phyloP scores from a whole-genome alignment of 2,797 vertebrate genomes.

The Pseudochirops corinnae region DNA sequence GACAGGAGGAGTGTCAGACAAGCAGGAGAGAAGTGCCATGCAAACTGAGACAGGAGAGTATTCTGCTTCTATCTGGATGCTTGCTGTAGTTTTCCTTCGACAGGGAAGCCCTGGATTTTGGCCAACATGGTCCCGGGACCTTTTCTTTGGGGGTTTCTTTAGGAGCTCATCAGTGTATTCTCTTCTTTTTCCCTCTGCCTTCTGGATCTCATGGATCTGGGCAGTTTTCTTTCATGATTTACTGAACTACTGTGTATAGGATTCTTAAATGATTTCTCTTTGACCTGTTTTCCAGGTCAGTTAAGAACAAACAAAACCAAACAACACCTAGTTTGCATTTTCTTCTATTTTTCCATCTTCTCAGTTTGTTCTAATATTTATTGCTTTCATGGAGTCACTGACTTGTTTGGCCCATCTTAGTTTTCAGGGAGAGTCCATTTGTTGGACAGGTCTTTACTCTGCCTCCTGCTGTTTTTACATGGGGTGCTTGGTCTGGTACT shows the following conservation, averaged over 20 bases:
- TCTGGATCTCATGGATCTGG: not conserved
- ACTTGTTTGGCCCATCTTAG: not conserved
- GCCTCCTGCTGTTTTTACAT: not conserved
- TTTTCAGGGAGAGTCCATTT: not conserved
- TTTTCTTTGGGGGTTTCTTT: not conserved
- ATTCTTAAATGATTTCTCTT: not conserved
- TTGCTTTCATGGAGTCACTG: not conserved
- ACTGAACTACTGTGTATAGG: not conserved
- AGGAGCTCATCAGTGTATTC: not conserved
- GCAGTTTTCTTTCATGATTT: not conserved
- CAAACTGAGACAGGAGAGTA: not conserved
- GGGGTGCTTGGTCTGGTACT: not conserved
- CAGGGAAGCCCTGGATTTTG: not conserved
- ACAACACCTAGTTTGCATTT: not conserved
- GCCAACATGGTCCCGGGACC: not conserved
- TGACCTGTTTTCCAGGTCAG: not conserved
- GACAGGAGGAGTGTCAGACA: not conserved
- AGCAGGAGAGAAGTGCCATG: not conserved
- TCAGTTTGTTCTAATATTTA: not conserved
- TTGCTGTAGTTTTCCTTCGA: not conserved
- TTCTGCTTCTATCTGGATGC: not conserved
- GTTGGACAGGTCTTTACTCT: not conserved
- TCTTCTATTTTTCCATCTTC: not conserved
- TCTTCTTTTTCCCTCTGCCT: not conserved
- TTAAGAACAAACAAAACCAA: not conserved